Percentiles rank a stretch among this genome's conserved stretches.
Conservation (phyloP, 2,888 invertebrate genomes). For the Erebia epiphron region DNA sequence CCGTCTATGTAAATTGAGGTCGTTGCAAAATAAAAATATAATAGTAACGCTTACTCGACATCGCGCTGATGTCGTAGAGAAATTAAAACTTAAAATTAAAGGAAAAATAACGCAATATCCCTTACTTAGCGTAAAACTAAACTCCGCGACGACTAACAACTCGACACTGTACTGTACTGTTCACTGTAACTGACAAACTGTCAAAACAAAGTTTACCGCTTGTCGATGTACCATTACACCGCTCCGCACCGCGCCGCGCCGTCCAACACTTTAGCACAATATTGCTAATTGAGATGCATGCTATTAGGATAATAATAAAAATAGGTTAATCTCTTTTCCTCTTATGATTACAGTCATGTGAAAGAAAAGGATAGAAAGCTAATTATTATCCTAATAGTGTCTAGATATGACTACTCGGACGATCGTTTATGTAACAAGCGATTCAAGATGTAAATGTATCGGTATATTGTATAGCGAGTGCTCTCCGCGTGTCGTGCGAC, state of each 20-base stretch:
- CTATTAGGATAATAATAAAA: no score
- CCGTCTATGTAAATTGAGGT: no score
- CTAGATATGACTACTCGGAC: no score
- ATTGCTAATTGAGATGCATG: not conserved
- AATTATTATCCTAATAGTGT: no score
- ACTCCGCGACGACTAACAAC: slow-evolving; percentile 53
- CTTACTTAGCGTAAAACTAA: slow-evolving; percentile 40
- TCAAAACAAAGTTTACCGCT: slow-evolving; percentile 36
- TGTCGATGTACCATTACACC: slow-evolving; percentile 44
- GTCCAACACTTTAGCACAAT: no score
- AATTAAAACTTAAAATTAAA: slow-evolving; percentile 19
- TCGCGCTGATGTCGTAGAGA: slow-evolving; percentile 12
- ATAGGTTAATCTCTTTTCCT: no score
- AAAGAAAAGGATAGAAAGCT: no score
- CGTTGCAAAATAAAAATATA: not conserved
- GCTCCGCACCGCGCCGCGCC: not conserved
- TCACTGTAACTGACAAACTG: slow-evolving; percentile 19
- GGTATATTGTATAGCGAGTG: no score
- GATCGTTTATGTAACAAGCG: no score
- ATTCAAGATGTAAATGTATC: no score
- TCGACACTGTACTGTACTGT: slow-evolving; percentile 52
- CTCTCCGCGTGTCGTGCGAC: no score
- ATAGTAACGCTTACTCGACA: slow-evolving; percentile 7
- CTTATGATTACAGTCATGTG: no score
- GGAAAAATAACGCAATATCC: slow-evolving; percentile 36